Evolutionary conservation across 2,113 vertebrate genomes (phyloP).

Genomic region (Xenopus borealis): DNA sequence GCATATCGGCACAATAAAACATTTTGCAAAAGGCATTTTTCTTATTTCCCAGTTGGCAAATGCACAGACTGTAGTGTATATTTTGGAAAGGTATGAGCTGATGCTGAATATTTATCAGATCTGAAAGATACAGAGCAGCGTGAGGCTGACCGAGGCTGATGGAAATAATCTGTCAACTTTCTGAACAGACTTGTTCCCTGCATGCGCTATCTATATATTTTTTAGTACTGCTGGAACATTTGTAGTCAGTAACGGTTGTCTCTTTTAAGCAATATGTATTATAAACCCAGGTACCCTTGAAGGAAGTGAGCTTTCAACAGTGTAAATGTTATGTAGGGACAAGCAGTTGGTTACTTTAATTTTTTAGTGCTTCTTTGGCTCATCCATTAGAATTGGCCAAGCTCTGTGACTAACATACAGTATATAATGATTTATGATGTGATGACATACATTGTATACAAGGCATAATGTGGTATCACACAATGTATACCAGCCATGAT

Average conservation of each 20-base stretch:
- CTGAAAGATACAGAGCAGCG: slow-evolving; percentile 31
- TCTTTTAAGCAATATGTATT: too few relatives aligned
- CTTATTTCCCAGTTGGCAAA: background rate
- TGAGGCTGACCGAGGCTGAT: background rate
- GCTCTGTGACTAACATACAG: too few relatives aligned
- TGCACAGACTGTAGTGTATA: background rate
- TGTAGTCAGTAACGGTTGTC: background rate
- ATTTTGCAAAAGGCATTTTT: slow-evolving; percentile 12
- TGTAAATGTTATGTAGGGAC: too few relatives aligned
- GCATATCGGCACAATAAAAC: slow-evolving; percentile 21
- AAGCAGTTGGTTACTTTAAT: too few relatives aligned
- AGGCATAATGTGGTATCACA: too few relatives aligned
- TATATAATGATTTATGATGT: too few relatives aligned
- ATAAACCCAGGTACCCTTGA: too few relatives aligned
- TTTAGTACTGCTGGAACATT: slow-evolving; percentile 8
- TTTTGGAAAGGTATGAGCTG: slow-evolving; percentile 25
- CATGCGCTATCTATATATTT: background rate
- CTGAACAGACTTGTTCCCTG: slow-evolving; percentile 13
- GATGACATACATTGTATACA: too few relatives aligned
- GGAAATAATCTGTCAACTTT: slow-evolving; percentile 30
- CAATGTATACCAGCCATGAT: too few relatives aligned
- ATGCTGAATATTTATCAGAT: slow-evolving; percentile 37
- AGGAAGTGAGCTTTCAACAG: too few relatives aligned
- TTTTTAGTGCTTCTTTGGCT: too few relatives aligned
- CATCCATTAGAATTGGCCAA: too few relatives aligned